These are phyloP conservation scores for Orthosia gothica DNA, from an alignment of 2,888 invertebrate genomes.

Conservation along the genomic window DNA sequence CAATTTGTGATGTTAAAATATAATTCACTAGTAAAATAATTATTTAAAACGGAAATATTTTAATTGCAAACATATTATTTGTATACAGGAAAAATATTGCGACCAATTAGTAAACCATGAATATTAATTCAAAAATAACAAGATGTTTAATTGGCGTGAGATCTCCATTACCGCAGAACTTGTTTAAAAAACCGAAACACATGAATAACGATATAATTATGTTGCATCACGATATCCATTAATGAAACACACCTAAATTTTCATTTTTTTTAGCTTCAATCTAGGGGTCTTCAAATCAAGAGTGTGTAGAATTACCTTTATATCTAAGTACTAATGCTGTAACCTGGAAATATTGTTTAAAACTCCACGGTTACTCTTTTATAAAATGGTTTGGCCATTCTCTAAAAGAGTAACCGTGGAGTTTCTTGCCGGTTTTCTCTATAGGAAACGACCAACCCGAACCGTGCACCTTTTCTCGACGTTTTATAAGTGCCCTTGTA, in stretches of 20 bases:
- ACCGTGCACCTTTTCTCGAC: too few species aligned
- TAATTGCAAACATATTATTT: conserved; percentile 33
- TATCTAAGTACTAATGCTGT: too few species aligned
- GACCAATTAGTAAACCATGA: conserved; percentile 52
- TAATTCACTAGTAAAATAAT: background rate
- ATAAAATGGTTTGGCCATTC: too few species aligned
- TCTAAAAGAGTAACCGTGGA: too few species aligned
- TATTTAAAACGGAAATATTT: conserved; percentile 10
- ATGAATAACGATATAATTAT: conserved; percentile 33
- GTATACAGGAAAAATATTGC: conserved; percentile 53
- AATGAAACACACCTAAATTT: background rate
- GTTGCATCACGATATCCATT: conserved; percentile 39
- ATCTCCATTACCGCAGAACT: conserved; percentile 47
- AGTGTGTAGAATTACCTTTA: too few species aligned
- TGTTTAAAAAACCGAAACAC: conserved; percentile 62
- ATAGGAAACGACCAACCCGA: too few species aligned
- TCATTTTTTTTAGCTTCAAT: too few species aligned
- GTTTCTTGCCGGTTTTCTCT: too few species aligned
- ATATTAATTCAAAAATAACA: conserved; percentile 45
- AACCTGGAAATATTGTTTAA: too few species aligned
- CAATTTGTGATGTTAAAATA: background rate
- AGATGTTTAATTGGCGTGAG: conserved; percentile 48
- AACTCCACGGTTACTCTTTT: too few species aligned
- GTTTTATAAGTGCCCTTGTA: too few species aligned
- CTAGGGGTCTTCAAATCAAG: too few species aligned